phyloP scores from a whole-genome alignment of 2,113 vertebrate species.

The Passer montanus region DNA sequence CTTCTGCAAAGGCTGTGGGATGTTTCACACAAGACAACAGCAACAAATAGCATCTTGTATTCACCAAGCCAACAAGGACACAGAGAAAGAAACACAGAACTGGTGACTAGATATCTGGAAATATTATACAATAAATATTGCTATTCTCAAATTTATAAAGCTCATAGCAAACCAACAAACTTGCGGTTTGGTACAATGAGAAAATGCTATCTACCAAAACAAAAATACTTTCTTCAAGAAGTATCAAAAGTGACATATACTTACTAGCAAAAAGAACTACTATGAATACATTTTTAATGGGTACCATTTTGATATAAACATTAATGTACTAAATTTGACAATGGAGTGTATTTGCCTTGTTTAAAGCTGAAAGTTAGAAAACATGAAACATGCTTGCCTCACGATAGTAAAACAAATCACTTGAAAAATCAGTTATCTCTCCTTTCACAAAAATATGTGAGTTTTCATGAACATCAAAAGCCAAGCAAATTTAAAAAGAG shows the following conservation, averaged over 20 bases:
- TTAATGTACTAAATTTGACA: background rate
- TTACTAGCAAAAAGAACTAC: background rate
- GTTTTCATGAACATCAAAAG: background rate
- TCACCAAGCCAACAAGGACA: background rate
- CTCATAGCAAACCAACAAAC: background rate
- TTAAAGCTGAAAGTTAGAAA: background rate
- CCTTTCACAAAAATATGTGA: background rate
- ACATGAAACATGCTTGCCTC: background rate
- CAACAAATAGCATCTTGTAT: background rate
- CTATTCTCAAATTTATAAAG: background rate
- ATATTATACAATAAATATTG: background rate
- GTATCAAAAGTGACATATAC: background rate
- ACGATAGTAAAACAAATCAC: background rate
- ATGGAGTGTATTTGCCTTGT: background rate
- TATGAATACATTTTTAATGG: background rate
- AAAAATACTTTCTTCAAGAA: background rate
- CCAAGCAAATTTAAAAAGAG: background rate
- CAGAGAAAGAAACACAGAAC: background rate
- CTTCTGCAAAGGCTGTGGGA: background rate
- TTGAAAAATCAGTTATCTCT: background rate
- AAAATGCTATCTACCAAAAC: background rate
- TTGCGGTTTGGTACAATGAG: background rate
- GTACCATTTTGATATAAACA: background rate
- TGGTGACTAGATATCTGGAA: background rate
- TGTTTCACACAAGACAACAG: background rate